phyloP scores from a whole-genome alignment of 2,888 invertebrate species.

The Platynereis dumerilii region DNA sequence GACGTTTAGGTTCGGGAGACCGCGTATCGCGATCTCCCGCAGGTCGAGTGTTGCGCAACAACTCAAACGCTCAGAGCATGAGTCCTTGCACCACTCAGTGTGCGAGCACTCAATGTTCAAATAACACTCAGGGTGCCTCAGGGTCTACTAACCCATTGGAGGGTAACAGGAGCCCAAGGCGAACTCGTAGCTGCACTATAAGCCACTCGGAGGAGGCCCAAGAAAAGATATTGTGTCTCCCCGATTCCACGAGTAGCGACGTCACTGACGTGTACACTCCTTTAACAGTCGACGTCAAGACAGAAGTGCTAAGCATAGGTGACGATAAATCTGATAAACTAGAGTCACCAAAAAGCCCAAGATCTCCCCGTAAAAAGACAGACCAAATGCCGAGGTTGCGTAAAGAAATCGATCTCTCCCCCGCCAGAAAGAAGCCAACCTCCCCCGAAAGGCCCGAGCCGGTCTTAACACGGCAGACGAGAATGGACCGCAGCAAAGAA shows the following conservation, averaged over 20 bases:
- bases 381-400: conserved; percentile 15
- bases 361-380: neutral
- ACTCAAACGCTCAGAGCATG: neutral
- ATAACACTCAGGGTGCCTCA: too few relatives aligned
- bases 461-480: neutral
- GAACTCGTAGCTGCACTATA: conserved; percentile 4
- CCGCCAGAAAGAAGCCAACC: neutral
- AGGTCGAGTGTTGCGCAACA: neutral
- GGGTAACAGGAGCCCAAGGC: neutral
- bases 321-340: neutral
- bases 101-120: too few relatives aligned
- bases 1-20: neutral
- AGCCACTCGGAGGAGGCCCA: neutral
- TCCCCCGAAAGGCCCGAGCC: neutral
- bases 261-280: neutral
- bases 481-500: conserved; percentile 6
- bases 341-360: neutral
- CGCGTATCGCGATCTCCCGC: neutral
- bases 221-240: too few relatives aligned
- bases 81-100: too few relatives aligned
- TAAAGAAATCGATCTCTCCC: conserved; percentile 14
- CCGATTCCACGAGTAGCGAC: neutral
- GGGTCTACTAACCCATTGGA: neutral
- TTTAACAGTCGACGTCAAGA: neutral
- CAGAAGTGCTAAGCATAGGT: neutral